Evolutionary conservation across 2,797 vertebrate genomes (phyloP), one percentile per base, ranked within the genome.

Genomic region (Chiloscyllium punctatum): DNA sequence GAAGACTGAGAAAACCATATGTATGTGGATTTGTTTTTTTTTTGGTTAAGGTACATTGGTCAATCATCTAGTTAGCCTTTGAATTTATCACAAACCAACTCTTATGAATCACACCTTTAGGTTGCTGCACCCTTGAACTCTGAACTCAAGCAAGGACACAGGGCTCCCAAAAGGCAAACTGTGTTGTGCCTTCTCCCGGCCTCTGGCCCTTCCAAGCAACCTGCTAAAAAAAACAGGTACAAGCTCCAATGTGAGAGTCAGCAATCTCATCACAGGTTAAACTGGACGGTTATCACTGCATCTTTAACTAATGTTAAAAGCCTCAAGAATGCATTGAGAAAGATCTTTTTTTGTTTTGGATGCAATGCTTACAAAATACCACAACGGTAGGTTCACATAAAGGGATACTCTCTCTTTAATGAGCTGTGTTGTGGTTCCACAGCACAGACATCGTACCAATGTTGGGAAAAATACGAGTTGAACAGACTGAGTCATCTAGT

Each of bases 401-500:
- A 95, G 94, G 94, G 94, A 95, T 95, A 95, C 71, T 71, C 33
- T 95, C 94, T 95, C 48, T 51, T 74, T 95, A 95, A 77, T 77
- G 94, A 30, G 42, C 69, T 74, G 94, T n/a, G 68, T 71, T 23
- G 68, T 42, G 42, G 42, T 21, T 74, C 25, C 16, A 72, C 71
- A 72, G 92, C 92, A 72, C 92, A 53, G 48, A 27, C n/a, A 72
- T 21, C 7, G 48, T 51, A 95, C 71, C 71, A 95, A 72, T 25
- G 33, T 33, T 77, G 92, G 92, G 37, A 48, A 48, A 30, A 48
- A 13, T 94, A 71, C 66, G 42, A 42, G 66, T 71, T 8, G 23
- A 68, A 25, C 62, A 3, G 30, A 94, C 90, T 48, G 42, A 74
- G 98, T 99, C 99, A 99, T 99, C 99, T 99, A 97, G 98, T 98